These are phyloP conservation scores for Tachysurus fulvidraco DNA, from an alignment of 2,113 vertebrate species.

Conservation along the genomic window DNA sequence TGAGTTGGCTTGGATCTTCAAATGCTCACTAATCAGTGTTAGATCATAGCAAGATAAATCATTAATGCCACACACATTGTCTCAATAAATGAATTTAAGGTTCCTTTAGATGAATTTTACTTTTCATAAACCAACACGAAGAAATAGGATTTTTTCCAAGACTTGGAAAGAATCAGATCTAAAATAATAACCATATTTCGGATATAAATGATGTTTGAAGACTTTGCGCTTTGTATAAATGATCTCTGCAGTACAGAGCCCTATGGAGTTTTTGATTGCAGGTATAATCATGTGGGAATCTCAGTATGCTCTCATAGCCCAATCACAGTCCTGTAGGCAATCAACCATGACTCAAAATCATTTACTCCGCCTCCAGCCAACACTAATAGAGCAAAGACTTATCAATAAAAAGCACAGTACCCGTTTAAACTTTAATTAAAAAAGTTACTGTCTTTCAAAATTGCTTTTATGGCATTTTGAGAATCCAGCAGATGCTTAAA, in stretches of 20 bases:
- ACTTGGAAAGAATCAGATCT: too few species aligned
- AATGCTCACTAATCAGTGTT: background rate
- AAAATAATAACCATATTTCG: background rate
- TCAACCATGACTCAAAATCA: background rate
- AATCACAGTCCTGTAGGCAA: background rate
- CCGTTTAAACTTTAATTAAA: background rate
- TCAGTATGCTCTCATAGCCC: background rate
- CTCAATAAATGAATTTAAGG: background rate
- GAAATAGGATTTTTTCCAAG: background rate
- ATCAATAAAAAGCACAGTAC: background rate
- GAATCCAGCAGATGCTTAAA: background rate
- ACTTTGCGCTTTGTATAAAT: background rate
- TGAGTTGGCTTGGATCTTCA: background rate
- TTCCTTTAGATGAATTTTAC: background rate
- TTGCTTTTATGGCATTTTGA: background rate
- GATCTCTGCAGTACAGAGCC: background rate
- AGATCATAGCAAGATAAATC: background rate
- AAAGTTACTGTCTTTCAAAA: background rate
- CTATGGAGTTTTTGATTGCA: background rate
- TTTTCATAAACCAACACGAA: background rate
- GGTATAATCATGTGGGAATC: background rate
- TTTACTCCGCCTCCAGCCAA: background rate
- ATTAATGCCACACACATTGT: background rate
- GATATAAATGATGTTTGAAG: background rate
- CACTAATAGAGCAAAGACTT: background rate